These are phyloP conservation scores for Agrochola lota DNA, from an alignment of 2,888 invertebrate species.

Conservation along the genomic window DNA sequence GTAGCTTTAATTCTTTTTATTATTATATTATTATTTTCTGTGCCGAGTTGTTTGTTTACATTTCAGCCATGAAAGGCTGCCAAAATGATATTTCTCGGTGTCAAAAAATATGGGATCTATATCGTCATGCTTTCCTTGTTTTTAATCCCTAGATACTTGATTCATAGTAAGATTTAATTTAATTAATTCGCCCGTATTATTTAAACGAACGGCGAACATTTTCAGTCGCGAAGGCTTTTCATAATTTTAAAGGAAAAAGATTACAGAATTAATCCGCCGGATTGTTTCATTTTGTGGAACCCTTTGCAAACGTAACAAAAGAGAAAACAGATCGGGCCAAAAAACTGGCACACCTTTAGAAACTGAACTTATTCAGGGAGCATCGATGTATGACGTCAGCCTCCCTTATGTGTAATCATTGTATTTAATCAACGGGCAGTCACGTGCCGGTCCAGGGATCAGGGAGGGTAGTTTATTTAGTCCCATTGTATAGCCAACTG, in stretches of 20 bases:
- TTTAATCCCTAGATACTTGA: neutral
- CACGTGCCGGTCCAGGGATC: slow-evolving; percentile 73
- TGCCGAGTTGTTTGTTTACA: slow-evolving; percentile 31
- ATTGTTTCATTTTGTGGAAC: slow-evolving; percentile 3
- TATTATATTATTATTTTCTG: slow-evolving; percentile 46
- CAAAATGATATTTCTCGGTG: too few relatives aligned
- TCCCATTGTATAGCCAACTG: slow-evolving; percentile 68
- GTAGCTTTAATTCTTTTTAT: slow-evolving; percentile 56
- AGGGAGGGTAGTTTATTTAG: slow-evolving; percentile 71
- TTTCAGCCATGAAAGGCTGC: neutral
- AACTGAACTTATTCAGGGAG: slow-evolving; percentile 52
- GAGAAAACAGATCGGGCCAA: slow-evolving; percentile 18
- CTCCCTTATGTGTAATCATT: slow-evolving; percentile 71
- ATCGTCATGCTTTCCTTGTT: slow-evolving; percentile 1
- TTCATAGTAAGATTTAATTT: slow-evolving; percentile 6
- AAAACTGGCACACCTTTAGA: slow-evolving; percentile 32
- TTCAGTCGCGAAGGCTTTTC: neutral
- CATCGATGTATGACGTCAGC: slow-evolving; percentile 58
- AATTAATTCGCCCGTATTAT: slow-evolving; percentile 8
- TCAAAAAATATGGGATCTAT: too few relatives aligned
- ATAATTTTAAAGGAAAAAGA: neutral
- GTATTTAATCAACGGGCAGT: slow-evolving; percentile 78
- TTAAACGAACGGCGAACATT: neutral
- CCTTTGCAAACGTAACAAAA: slow-evolving; percentile 40
- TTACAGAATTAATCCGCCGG: neutral